Evolutionary conservation across 2,113 vertebrate species (phyloP), one percentile per base, ranked within the genome.

Genomic region (Myotis yumanensis): DNA sequence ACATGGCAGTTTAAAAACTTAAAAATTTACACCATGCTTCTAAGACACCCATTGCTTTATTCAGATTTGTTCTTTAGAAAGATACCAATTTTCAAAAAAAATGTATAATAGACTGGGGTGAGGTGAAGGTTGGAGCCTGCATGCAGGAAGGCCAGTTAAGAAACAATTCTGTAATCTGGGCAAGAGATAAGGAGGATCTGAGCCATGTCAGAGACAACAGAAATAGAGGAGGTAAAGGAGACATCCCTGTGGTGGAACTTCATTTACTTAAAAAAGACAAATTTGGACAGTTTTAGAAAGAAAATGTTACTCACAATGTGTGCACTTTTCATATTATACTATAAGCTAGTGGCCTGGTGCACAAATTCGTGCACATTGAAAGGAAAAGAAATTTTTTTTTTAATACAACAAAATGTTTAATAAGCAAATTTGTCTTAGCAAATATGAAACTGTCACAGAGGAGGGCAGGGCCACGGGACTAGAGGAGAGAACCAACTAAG

Each of bases 401-500:
- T 43, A 98, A 97, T 97, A 98, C 97, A 98, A 98, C 97, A 98
- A 98, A 98, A 98, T 97, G 97, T 97, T 96, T 97, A 97, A 98
- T 97, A 95, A 98, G 96, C 95, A 98, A 97, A 97, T 97, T 97
- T 89, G 93, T 97, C 96, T 98, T 97, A 97, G 97, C 97, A 98
- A 98, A 98, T 97, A 97, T 96, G 97, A 98, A 97, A 98, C 97
- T 95, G 97, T 96, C 98, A 97, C 95, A 96, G 97, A 80, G 66
- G 91, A 69, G 57, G 84, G 12, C 86, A 15, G 35, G 77, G 73
- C 48, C 48, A 43, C 5, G 43, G 76, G 76, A 72, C 93, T 86
- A 40, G 57, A 87, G 89, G 23, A 43, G 32, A 93, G 86, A 85
- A 69, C 40, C 96, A 92, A 97, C 98, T 97, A 98, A 85, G 35